phyloP scores from a whole-genome alignment of 2,797 vertebrate species.

The Yasuhikotakia modesta region DNA sequence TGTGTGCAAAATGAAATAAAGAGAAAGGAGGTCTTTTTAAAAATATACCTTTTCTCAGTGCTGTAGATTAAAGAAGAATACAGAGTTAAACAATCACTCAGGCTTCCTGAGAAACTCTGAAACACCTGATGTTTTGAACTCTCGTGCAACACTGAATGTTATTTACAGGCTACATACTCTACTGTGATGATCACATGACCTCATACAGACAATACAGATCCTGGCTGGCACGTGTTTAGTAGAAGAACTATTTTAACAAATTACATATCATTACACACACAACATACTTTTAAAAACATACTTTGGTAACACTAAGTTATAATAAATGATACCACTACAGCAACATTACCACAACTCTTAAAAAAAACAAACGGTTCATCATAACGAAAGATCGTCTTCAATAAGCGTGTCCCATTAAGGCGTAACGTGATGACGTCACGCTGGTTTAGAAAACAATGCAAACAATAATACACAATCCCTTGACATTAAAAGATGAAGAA shows the following conservation, averaged over 20 bases:
- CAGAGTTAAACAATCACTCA: conserved; percentile 56
- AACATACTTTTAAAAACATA: background rate
- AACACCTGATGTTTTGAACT: background rate
- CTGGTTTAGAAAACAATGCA: too few species aligned
- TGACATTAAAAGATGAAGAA: background rate
- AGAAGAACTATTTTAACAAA: background rate
- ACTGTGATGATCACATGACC: background rate
- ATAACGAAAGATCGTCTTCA: too few species aligned
- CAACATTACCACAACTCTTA: too few species aligned
- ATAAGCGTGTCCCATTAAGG: too few species aligned
- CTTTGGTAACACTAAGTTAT: background rate
- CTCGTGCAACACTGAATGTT: background rate
- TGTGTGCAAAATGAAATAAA: conserved; percentile 75
- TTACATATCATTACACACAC: background rate
- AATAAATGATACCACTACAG: background rate
- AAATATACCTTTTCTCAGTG: conserved; percentile 92
- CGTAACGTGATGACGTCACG: too few species aligned
- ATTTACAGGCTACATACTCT: background rate
- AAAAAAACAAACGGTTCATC: too few species aligned
- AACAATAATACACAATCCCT: too few species aligned
- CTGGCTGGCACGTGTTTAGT: conserved; percentile 1
- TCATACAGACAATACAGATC: background rate
- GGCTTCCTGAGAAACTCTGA: background rate
- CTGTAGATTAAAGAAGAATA: conserved; percentile 86
- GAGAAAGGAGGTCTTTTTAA: conserved; percentile 61